Conservation (phyloP, 2,113 vertebrate genomes). For the Micromys minutus region DNA sequence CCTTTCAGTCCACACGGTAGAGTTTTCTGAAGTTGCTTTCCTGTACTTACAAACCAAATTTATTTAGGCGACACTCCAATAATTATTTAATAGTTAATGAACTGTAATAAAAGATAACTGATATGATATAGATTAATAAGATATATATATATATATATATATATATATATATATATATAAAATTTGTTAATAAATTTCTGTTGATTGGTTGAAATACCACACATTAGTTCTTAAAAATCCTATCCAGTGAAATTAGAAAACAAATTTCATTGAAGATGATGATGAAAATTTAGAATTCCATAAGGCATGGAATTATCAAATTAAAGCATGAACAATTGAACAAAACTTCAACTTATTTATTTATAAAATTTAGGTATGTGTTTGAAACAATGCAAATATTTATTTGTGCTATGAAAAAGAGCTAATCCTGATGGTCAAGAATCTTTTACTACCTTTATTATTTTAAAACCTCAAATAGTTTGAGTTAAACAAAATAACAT, state of each 20-base stretch:
- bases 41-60: background rate
- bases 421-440: background rate
- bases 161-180: background rate
- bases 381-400: constrained; percentile 30
- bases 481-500: constrained; percentile 27
- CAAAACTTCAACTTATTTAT: background rate
- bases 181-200: constrained; percentile 29
- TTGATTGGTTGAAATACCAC: background rate
- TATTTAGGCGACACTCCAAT: background rate
- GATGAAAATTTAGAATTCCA: background rate
- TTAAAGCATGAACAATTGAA: background rate
- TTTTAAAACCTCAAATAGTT: constrained; percentile 40
- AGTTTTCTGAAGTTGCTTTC: background rate
- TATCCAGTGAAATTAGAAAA: background rate
- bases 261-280: constrained; percentile 25
- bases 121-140: background rate
- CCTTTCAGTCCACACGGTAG: background rate
- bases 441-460: constrained; percentile 47
- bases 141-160: too few relatives aligned
- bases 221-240: too few relatives aligned
- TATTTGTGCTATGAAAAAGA: constrained; percentile 1
- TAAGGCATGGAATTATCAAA: background rate
- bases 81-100: background rate
- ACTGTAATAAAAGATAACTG: background rate
- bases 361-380: constrained; percentile 53